Evolutionary conservation across 2,797 vertebrate genomes (phyloP).

Genomic region (Tamandua tetradactyla): DNA sequence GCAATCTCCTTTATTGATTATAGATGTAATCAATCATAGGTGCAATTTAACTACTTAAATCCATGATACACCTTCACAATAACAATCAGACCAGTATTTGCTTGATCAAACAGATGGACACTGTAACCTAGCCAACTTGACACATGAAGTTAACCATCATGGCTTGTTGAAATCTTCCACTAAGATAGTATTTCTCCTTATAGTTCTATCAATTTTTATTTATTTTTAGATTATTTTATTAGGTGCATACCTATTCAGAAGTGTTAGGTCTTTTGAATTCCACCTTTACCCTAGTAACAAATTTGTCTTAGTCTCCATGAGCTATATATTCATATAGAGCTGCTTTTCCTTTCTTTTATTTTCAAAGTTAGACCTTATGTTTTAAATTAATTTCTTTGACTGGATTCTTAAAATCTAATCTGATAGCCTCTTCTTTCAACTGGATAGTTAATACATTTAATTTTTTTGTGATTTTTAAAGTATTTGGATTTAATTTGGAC

Average conservation of each 20-base stretch:
- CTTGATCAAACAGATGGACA: too few relatives aligned
- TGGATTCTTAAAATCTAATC: not conserved
- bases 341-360: not conserved
- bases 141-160: too few relatives aligned
- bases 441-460: too few relatives aligned
- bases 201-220: not conserved
- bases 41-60: too few relatives aligned
- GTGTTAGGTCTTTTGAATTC: not conserved
- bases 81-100: too few relatives aligned
- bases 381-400: not conserved
- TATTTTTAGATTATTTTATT: not conserved
- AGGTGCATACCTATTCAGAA: not conserved
- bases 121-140: too few relatives aligned
- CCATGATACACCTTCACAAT: too few relatives aligned
- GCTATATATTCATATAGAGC: not conserved
- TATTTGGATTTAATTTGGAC: not conserved
- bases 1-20: too few relatives aligned
- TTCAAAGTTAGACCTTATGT: not conserved
- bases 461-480: not conserved
- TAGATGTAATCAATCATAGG: too few relatives aligned
- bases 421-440: not conserved
- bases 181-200: not conserved
- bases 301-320: not conserved
- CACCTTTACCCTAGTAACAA: not conserved
- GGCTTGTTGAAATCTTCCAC: not conserved